Conservation (phyloP, 2,797 vertebrate species). For the Antrozous pallidus region DNA sequence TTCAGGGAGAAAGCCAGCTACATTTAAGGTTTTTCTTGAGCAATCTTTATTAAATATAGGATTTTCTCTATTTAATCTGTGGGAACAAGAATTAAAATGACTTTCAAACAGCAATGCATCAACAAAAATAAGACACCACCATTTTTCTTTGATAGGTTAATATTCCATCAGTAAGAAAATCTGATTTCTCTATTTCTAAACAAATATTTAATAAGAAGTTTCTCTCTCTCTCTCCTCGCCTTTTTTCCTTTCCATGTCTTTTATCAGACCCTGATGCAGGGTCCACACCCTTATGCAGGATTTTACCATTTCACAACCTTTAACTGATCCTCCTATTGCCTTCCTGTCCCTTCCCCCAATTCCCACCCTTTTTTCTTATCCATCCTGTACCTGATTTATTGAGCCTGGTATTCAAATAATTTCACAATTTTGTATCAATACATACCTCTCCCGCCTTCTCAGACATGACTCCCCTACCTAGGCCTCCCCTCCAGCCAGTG, state of each 20-base stretch:
- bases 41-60: background rate
- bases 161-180: background rate
- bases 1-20: conserved; percentile 26
- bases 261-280: fast-evolving
- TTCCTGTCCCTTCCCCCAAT: background rate
- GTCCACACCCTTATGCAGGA: background rate
- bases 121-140: background rate
- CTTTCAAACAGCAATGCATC: conserved; percentile 3
- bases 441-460: background rate
- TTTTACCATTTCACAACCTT: background rate
- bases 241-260: background rate
- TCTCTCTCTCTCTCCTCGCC: background rate
- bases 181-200: background rate
- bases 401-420: background rate
- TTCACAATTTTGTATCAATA: background rate
- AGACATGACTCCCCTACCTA: background rate
- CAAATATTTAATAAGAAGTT: background rate
- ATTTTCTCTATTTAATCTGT: conserved; percentile 43
- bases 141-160: conserved; percentile 38
- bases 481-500: background rate
- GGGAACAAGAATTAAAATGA: conserved; percentile 65
- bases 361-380: background rate
- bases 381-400: background rate
- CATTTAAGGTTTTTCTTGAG: conserved; percentile 1
- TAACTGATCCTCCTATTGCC: background rate